Evolutionary conservation across 2,888 invertebrate genomes (phyloP).

Genomic region (Nowickia ferox): DNA sequence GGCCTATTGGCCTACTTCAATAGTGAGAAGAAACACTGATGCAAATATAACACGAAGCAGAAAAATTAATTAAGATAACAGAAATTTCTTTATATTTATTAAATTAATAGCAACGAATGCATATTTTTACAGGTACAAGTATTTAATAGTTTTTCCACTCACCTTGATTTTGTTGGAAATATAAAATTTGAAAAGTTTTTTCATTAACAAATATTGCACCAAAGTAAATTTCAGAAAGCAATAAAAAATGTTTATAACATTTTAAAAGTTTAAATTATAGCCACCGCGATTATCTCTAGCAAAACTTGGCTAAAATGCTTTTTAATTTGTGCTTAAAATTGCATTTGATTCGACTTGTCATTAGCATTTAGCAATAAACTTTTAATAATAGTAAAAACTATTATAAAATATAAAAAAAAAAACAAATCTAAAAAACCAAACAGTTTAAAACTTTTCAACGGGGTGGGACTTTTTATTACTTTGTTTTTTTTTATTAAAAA

Average conservation of each 20-base stretch:
- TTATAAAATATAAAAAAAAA: neutral
- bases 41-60: too few species aligned
- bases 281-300: neutral
- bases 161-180: neutral
- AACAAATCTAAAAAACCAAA: neutral
- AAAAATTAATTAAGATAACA: neutral
- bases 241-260: neutral
- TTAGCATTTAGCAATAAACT: constrained; percentile 4
- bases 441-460: neutral
- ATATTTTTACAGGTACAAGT: too few species aligned
- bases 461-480: constrained; percentile 1
- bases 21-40: neutral
- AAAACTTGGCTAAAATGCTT: neutral
- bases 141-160: neutral
- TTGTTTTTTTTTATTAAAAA: neutral
- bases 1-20: constrained; percentile 40
- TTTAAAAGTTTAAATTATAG: neutral
- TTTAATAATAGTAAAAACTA: neutral
- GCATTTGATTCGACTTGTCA: neutral
- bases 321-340: constrained; percentile 3
- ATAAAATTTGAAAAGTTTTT: neutral
- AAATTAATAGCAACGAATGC: neutral
- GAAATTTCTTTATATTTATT: neutral
- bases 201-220: neutral
- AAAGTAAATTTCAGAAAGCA: neutral